Evolutionary conservation across 2,888 invertebrate genomes (phyloP).

Genomic region (Cheiracanthium punctorium): DNA sequence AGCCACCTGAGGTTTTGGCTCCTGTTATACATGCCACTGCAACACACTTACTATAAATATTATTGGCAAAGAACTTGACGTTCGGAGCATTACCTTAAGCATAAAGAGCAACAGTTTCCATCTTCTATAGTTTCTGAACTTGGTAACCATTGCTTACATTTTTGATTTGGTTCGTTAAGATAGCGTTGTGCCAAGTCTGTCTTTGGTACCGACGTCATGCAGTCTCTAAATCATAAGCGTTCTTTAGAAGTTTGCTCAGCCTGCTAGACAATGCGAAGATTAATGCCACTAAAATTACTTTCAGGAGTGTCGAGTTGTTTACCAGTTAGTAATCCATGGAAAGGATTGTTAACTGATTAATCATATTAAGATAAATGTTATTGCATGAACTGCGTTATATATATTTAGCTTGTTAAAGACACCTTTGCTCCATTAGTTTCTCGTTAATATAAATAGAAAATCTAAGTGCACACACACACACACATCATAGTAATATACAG

Average conservation of each 20-base stretch:
- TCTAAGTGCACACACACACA: too few relatives aligned
- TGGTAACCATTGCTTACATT: not conserved
- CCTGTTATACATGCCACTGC: conserved; percentile 32
- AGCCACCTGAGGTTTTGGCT: conserved; percentile 60
- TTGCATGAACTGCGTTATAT: too few relatives aligned
- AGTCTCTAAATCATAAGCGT: conserved; percentile 36
- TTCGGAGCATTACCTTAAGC: conserved; percentile 24
- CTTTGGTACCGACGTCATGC: not conserved
- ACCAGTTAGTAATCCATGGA: too few relatives aligned
- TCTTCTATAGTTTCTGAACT: conserved; percentile 32
- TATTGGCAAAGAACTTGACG: conserved; percentile 60
- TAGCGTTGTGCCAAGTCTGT: not conserved
- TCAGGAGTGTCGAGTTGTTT: too few relatives aligned
- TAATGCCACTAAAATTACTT: too few relatives aligned
- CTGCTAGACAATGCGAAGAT: too few relatives aligned
- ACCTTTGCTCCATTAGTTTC: too few relatives aligned
- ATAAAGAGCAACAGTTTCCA: conserved; percentile 46
- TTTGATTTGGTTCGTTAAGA: conserved; percentile 30
- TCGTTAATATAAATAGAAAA: too few relatives aligned
- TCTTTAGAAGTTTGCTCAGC: not conserved
- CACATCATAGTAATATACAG: too few relatives aligned
- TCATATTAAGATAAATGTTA: too few relatives aligned
- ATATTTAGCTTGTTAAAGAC: too few relatives aligned
- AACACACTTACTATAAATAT: conserved; percentile 57
- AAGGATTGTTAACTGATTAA: too few relatives aligned